Conservation (phyloP, 1,140 invertebrate genomes). For the Batillaria attramentaria region DNA sequence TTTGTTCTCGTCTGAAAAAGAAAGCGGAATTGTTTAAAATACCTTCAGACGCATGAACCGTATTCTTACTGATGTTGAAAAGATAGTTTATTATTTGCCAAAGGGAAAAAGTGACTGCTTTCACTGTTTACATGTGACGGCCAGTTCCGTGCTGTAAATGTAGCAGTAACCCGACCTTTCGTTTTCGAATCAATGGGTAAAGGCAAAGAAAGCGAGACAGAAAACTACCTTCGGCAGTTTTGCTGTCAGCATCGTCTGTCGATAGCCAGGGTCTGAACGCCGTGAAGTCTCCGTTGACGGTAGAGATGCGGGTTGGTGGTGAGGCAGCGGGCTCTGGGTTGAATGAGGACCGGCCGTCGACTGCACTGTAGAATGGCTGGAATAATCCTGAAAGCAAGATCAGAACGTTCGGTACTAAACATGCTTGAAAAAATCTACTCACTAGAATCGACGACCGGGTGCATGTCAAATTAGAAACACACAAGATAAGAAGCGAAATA, state of each 20-base stretch:
- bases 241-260: not conserved
- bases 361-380: not conserved
- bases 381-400: not conserved
- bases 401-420: not conserved
- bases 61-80: too few species aligned
- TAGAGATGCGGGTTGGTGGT: conserved; percentile 33
- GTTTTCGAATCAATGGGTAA: not conserved
- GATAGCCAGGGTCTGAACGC: conserved; percentile 49
- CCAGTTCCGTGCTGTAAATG: too few species aligned
- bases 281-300: conserved; percentile 46
- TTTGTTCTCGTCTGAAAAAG: not conserved
- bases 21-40: too few species aligned
- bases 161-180: not conserved
- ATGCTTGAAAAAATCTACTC: not conserved
- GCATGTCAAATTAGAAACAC: not conserved
- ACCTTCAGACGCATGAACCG: too few species aligned
- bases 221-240: not conserved
- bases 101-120: too few species aligned
- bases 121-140: too few species aligned
- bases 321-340: not conserved
- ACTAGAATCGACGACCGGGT: not conserved
- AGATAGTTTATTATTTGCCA: too few species aligned
- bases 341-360: not conserved
- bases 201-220: not conserved
- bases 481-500: not conserved